Conservation (phyloP, 2,797 vertebrate species). For the Coilia nasus region DNA sequence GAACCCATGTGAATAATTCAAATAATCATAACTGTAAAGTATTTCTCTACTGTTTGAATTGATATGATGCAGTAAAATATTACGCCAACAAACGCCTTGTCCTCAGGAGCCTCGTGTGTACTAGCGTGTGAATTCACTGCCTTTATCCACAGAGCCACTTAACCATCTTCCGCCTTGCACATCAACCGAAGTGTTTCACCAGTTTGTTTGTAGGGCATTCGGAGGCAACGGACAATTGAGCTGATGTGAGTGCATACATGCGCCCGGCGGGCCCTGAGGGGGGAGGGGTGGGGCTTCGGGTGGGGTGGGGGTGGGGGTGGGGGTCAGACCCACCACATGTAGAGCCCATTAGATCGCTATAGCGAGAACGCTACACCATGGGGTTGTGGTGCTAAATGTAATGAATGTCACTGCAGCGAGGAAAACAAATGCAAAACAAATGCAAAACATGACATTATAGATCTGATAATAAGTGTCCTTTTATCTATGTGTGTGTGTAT, state of each 20-base stretch:
- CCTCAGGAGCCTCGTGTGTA: too few relatives aligned
- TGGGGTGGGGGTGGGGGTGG: neutral
- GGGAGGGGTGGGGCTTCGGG: too few relatives aligned
- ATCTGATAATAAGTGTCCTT: neutral
- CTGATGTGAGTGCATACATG: conserved; percentile 5
- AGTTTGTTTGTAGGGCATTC: conserved; percentile 43
- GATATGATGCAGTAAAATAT: too few relatives aligned
- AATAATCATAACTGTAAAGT: too few relatives aligned
- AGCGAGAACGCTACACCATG: neutral
- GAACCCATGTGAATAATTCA: neutral
- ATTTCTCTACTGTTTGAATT: too few relatives aligned
- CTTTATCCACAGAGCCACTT: neutral
- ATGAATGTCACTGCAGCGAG: conserved; percentile 47
- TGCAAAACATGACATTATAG: neutral
- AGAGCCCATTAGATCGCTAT: conserved; percentile 7
- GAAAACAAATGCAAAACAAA: neutral
- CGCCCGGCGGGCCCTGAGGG: conserved; percentile 38
- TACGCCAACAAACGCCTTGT: too few relatives aligned
- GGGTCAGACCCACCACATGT: neutral
- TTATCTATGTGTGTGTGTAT: neutral
- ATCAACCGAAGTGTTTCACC: conserved; percentile 15
- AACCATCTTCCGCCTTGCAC: neutral
- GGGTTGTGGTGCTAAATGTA: conserved; percentile 44
- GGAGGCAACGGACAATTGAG: neutral
- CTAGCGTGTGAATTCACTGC: neutral